A percentile compares a stretch with the other conserved stretches of the same genome.
Evolutionary conservation across 2,888 invertebrate species (phyloP).

Genomic region (Tipula vernalis): DNA sequence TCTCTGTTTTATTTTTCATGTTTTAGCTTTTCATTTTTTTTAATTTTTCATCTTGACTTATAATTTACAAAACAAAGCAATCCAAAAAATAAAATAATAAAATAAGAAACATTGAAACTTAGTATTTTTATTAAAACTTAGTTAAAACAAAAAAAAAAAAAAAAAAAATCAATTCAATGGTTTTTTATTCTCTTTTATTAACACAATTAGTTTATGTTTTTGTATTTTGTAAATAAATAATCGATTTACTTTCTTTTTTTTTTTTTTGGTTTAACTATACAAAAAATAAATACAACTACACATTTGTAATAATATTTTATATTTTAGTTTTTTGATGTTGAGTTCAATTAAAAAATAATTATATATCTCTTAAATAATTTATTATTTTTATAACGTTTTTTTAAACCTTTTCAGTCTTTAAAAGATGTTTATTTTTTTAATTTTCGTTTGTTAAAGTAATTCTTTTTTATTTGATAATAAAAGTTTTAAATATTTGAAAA

Average conservation of each 20-base stretch:
- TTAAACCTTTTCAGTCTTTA: background rate
- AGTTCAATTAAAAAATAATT: background rate
- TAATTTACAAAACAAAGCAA: constrained; percentile 9
- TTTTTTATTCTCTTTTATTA: background rate
- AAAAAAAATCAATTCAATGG: background rate
- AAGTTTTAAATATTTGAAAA: background rate
- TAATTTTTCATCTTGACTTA: constrained; percentile 6
- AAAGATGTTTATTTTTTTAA: background rate
- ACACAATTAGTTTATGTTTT: background rate
- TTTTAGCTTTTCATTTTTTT: background rate
- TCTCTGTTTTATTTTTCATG: background rate
- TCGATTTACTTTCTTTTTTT: background rate
- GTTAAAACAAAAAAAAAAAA: background rate
- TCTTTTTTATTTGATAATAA: background rate
- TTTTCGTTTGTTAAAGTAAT: background rate
- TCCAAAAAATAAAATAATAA: background rate
- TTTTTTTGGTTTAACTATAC: background rate
- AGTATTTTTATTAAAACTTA: background rate
- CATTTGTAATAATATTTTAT: background rate
- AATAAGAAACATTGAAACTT: constrained; percentile 7
- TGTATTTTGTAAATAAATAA: background rate
- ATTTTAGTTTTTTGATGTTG: background rate
- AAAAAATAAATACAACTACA: background rate
- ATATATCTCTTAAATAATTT: background rate
- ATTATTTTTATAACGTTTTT: background rate